These are phyloP conservation scores for Strix aluco DNA, from an alignment of 2,113 vertebrate genomes.

Conservation along the genomic window DNA sequence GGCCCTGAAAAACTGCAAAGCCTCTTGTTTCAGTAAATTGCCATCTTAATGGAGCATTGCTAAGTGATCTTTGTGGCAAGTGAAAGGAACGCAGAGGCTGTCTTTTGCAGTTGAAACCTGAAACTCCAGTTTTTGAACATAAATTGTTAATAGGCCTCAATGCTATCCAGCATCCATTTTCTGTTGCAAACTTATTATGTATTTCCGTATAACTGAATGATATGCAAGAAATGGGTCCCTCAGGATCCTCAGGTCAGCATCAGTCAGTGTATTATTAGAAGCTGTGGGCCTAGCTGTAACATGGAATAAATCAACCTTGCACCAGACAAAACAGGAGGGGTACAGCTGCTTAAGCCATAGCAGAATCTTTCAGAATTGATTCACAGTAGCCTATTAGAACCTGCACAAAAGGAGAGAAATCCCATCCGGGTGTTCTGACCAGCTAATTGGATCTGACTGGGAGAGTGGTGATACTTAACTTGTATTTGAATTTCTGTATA, in stretches of 20 bases:
- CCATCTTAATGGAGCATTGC: conserved; percentile 37
- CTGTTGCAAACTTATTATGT: background rate
- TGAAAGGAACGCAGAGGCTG: conserved; percentile 25
- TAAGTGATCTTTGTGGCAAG: conserved; percentile 20
- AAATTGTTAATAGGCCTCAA: conserved; percentile 54
- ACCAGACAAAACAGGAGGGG: background rate
- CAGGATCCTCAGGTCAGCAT: background rate
- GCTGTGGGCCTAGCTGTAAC: background rate
- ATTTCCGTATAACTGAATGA: background rate
- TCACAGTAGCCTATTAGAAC: background rate
- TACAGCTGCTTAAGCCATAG: background rate
- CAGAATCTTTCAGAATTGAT: background rate
- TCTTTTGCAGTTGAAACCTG: conserved; percentile 29
- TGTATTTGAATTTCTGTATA: background rate
- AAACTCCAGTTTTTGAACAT: background rate
- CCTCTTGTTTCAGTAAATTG: conserved; percentile 23
- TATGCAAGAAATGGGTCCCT: background rate
- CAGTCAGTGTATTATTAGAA: background rate
- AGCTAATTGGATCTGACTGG: background rate
- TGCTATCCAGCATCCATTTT: background rate
- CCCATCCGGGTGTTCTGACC: background rate
- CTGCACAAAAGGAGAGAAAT: background rate
- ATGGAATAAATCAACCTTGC: background rate
- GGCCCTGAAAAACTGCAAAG: background rate
- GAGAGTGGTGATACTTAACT: background rate